These are phyloP conservation scores for Sminthopsis crassicaudata DNA, from an alignment of 2,113 vertebrate species.

Conservation along the genomic window DNA sequence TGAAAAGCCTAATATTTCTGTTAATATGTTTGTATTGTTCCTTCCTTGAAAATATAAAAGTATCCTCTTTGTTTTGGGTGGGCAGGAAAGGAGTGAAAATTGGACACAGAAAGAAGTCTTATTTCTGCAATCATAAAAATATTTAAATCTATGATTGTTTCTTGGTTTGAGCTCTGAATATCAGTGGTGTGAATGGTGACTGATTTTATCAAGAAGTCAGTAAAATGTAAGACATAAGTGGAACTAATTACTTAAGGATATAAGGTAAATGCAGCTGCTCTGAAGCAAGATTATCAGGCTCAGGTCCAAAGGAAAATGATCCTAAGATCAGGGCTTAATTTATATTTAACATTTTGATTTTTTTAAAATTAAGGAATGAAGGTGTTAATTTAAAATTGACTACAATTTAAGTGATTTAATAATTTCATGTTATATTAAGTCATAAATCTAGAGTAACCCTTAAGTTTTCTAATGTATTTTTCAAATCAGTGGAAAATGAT, in stretches of 20 bases:
- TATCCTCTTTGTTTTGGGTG: constrained; percentile 33
- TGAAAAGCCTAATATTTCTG: constrained; percentile 47
- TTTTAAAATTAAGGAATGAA: not conserved
- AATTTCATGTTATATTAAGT: constrained; percentile 21
- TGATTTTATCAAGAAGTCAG: constrained; percentile 27
- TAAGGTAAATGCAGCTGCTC: constrained; percentile 35
- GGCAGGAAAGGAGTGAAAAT: constrained; percentile 2
- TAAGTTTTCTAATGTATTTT: constrained; percentile 25
- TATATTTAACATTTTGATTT: not conserved
- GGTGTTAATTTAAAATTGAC: constrained; percentile 41
- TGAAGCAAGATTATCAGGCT: not conserved
- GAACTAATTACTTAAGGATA: constrained; percentile 4
- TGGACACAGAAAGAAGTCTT: constrained; percentile 20
- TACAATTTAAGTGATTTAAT: constrained; percentile 43
- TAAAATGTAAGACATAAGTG: constrained; percentile 27
- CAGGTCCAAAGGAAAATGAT: constrained; percentile 49
- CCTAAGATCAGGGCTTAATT: constrained; percentile 28
- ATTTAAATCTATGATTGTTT: constrained; percentile 52
- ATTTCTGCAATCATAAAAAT: constrained; percentile 44
- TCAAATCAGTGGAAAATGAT: constrained; percentile 39
- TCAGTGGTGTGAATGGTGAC: constrained; percentile 3
- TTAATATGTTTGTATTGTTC: constrained; percentile 42
- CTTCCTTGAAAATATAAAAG: not conserved
- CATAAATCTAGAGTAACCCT: constrained; percentile 46
- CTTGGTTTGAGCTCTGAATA: constrained; percentile 48